Conservation (phyloP, 2,113 vertebrate genomes). For the Gymnocephalus cernua region DNA sequence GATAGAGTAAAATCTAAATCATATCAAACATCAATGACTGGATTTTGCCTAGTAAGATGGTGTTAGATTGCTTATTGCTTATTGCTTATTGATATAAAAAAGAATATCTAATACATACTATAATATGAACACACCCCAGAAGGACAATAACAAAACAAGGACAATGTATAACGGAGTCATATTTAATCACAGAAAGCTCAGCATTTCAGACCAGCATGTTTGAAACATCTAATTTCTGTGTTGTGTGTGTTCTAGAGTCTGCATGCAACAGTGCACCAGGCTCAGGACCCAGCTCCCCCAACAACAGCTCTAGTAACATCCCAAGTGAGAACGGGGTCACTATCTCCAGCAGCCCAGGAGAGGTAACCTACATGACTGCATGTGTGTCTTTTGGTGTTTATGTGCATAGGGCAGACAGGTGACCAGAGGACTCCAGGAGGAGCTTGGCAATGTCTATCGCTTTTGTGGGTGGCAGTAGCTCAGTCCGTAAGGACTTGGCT, state of each 20-base stretch:
- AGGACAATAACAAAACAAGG: background rate
- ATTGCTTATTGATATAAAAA: no score
- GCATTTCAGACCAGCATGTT: background rate
- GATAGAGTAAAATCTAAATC: background rate
- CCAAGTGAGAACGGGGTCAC: slow-evolving; percentile 92
- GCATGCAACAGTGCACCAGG: slow-evolving; percentile 97
- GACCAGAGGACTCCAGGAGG: background rate
- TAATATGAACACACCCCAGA: background rate
- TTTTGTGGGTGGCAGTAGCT: slow-evolving; percentile 7
- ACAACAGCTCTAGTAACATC: slow-evolving; percentile 98
- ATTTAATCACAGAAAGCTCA: background rate
- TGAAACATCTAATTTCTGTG: background rate
- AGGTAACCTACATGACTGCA: slow-evolving; percentile 84
- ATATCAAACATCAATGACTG: background rate
- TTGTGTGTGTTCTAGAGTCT: slow-evolving; percentile 85
- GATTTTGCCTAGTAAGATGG: background rate
- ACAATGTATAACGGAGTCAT: background rate
- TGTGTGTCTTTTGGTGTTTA: background rate
- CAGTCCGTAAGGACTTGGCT: no score
- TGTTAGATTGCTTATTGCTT: background rate
- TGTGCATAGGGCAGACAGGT: background rate
- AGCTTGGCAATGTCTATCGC: slow-evolving; percentile 37
- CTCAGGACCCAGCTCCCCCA: slow-evolving; percentile 97
- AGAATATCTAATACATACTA: background rate
- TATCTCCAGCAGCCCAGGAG: slow-evolving; percentile 88